Base-by-base conservation (phyloP, 1,140 invertebrate species). In the Drosophila albomicans region DNA sequence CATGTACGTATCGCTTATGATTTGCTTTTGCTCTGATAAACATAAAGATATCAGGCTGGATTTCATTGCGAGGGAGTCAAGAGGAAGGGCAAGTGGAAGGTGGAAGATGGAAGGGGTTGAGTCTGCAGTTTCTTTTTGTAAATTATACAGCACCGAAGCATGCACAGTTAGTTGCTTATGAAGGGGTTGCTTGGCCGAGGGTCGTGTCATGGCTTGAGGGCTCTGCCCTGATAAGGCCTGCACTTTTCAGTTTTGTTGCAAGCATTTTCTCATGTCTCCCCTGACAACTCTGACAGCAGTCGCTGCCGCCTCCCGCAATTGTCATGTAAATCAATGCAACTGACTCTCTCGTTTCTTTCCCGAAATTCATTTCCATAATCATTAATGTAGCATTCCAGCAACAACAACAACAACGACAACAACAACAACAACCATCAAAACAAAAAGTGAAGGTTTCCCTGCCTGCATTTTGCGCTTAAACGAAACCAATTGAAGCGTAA, bases 261-360 rank as follows among this genome's bases (percentile, higher is more conserved):
- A 54, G 65, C 71, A 74, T 74, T 70, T 70, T 79, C 74, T 70
- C 54, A 57, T 54, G 69, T 62, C 66, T 54, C n/a, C 11, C 38
- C 38, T n/a, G 38, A 11, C 38, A 10, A n/a, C 38, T 41, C 8
- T 43, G 41, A 43, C 41, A 43, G 41, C 41, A 13, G 46, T 46
- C 20, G 20, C 30, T 32, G 5, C 7, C 65, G 58, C 46, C 48
- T 76, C 63, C 51, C 67, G 46, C 82, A 77, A 76, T 88, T 87
- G 84, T 87, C 85, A 87, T 87, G 82, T 88, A 87, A 84, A 87
- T 87, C 76, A 84, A 88, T 88, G 82, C 82, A 87, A 87, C 76
- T 68, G 68, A 67, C 82, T 59, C 82, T 59, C 79, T 59, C 51
- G 32, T 51, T 64, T 73, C 76, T 64, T 58, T 74, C 66, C 69